Evolutionary conservation across 2,113 vertebrate genomes (phyloP).

Genomic region (Cyanoliseus patagonus): DNA sequence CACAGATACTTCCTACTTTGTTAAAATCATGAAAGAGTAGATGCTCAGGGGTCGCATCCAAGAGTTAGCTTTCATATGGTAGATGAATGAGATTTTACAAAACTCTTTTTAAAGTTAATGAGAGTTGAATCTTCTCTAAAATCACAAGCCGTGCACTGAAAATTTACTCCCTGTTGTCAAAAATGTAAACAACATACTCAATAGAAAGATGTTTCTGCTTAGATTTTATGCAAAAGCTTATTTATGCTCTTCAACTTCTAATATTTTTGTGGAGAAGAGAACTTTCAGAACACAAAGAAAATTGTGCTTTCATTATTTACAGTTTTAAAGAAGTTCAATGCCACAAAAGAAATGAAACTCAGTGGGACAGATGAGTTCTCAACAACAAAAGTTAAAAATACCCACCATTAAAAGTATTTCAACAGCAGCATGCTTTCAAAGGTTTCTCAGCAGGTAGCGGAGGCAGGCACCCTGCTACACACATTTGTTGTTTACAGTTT

Average conservation of each 20-base stretch:
- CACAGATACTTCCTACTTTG: not conserved
- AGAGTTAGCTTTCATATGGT: not conserved
- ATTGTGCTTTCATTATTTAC: slow-evolving; percentile 30
- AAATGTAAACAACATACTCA: not conserved
- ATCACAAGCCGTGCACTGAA: not conserved
- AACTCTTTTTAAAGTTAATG: not conserved
- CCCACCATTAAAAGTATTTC: not conserved
- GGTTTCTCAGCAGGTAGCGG: not conserved
- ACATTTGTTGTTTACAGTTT: not conserved
- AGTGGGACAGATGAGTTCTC: not conserved
- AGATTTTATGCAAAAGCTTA: not conserved
- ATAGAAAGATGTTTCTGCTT: not conserved
- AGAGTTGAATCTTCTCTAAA: not conserved
- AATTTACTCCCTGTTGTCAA: not conserved
- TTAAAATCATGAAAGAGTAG: not conserved
- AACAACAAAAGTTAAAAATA: slow-evolving; percentile 34
- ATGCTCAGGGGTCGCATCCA: not conserved
- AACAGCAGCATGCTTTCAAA: not conserved
- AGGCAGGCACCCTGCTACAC: not conserved
- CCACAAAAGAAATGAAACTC: slow-evolving; percentile 33
- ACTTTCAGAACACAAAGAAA: not conserved
- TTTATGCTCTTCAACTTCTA: not conserved
- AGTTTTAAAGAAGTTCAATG: not conserved
- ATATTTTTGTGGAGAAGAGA: not conserved
- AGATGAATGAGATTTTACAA: not conserved